phyloP scores from a whole-genome alignment of 2,888 invertebrate genomes.

The Agonopterix subpropinquella region DNA sequence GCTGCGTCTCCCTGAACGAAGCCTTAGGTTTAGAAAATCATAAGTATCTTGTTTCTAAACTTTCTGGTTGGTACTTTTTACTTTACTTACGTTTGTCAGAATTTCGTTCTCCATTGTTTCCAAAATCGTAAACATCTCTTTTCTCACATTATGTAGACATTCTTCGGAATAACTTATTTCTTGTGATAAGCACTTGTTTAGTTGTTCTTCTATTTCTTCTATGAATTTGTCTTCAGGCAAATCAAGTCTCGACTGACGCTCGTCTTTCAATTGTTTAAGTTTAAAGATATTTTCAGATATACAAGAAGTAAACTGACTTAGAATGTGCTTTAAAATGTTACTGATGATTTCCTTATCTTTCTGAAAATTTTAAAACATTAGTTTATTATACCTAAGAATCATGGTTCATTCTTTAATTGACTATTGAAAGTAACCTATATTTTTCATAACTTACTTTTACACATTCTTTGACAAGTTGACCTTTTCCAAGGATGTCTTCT shows the following conservation, averaged over 20 bases:
- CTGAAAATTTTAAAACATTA: conserved; percentile 15
- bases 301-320: conserved; percentile 24
- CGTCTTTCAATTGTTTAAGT: too few relatives aligned
- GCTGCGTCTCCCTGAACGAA: too few relatives aligned
- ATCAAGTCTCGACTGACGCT: too few relatives aligned
- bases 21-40: too few relatives aligned
- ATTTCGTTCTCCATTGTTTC: conserved; percentile 23
- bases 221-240: conserved; percentile 20
- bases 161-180: conserved; percentile 19
- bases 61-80: background rate
- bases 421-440: background rate
- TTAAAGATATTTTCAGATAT: conserved; percentile 23
- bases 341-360: conserved; percentile 25
- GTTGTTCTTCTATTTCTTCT: conserved; percentile 23
- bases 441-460: conserved; percentile 24
- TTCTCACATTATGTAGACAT: conserved; percentile 26
- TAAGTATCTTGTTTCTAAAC: too few relatives aligned
- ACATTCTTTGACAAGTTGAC: conserved; percentile 29
- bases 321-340: conserved; percentile 22
- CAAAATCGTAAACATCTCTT: conserved; percentile 25
- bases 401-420: background rate
- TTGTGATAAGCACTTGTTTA: conserved; percentile 23
- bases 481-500: conserved; percentile 19
- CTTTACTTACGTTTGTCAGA: conserved; percentile 29
- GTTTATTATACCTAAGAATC: background rate